These are phyloP conservation scores for Heterodera schachtii DNA, from an alignment of 1,140 invertebrate species.

Conservation along the genomic window DNA sequence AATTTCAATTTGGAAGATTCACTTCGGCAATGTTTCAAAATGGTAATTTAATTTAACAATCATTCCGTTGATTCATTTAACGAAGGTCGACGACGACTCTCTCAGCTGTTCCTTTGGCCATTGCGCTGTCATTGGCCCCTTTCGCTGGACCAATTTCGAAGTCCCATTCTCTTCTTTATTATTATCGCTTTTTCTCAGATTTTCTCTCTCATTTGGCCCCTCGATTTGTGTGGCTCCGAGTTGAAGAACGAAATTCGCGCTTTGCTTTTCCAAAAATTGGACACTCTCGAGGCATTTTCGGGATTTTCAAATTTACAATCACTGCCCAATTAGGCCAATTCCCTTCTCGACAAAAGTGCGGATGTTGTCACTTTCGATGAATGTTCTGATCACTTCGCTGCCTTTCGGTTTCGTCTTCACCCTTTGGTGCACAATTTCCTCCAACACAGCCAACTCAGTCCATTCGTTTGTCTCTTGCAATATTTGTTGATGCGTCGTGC, in stretches of 20 bases:
- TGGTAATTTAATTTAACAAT: not conserved
- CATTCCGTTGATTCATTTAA: not conserved
- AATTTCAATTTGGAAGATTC: constrained; percentile 14
- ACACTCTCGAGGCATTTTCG: constrained; percentile 10
- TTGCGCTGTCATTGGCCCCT: constrained; percentile 17
- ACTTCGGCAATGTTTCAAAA: constrained; percentile 1
- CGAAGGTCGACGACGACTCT: not conserved
- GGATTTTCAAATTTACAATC: not conserved
- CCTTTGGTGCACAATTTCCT: constrained; percentile 26
- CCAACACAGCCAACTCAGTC: constrained; percentile 7
- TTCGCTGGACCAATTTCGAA: constrained; percentile 13
- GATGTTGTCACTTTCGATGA: not conserved
- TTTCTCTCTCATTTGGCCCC: constrained; percentile 23
- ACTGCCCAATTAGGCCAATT: not conserved
- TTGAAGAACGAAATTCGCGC: not conserved
- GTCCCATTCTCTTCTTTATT: not conserved
- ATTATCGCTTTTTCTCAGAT: constrained; percentile 3
- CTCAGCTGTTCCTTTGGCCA: not conserved
- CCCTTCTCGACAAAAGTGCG: constrained; percentile 13
- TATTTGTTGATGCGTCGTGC: not conserved
- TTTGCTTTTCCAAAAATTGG: not conserved
- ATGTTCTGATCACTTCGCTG: not conserved
- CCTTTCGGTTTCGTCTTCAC: constrained; percentile 12
- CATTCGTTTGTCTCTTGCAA: not conserved
- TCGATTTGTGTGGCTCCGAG: constrained; percentile 20